Percentiles rank a stretch among this genome's conserved stretches.
phyloP scores from a whole-genome alignment of 2,888 invertebrate species.

The Boloria euphrosyne region DNA sequence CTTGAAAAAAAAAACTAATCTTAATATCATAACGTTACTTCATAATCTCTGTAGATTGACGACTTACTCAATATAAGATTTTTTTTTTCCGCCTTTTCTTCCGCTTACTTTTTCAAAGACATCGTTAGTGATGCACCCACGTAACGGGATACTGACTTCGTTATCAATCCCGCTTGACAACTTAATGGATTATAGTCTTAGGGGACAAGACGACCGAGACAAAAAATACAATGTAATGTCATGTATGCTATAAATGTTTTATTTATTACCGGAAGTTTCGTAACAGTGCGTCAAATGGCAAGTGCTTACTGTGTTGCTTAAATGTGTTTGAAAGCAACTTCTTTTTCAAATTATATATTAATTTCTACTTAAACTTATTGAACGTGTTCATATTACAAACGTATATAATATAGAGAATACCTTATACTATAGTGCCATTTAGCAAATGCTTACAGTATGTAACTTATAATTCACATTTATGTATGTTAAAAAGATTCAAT shows the following conservation, averaged over 20 bases:
- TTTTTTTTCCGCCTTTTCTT: slow-evolving; percentile 17
- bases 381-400: no score
- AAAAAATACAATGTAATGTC: slow-evolving; percentile 30
- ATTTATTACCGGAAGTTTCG: slow-evolving; percentile 10
- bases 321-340: no score
- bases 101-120: slow-evolving; percentile 26
- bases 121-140: slow-evolving; percentile 60
- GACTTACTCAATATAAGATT: slow-evolving; percentile 9
- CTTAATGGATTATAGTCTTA: slow-evolving; percentile 65
- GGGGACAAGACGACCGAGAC: slow-evolving; percentile 36
- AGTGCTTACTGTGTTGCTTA: not conserved
- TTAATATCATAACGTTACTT: no score
- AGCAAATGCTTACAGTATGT: no score
- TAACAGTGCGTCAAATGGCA: not conserved
- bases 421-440: no score
- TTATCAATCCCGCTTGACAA: slow-evolving; percentile 78
- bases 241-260: slow-evolving; percentile 24
- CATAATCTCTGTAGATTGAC: not conserved
- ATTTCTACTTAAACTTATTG: no score
- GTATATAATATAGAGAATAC: no score
- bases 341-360: no score
- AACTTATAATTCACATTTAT: no score
- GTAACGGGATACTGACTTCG: slow-evolving; percentile 66
- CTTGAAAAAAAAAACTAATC: no score
- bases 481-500: no score